phyloP scores from a whole-genome alignment of 2,888 invertebrate species.

The Tanytarsus gracilentus region DNA sequence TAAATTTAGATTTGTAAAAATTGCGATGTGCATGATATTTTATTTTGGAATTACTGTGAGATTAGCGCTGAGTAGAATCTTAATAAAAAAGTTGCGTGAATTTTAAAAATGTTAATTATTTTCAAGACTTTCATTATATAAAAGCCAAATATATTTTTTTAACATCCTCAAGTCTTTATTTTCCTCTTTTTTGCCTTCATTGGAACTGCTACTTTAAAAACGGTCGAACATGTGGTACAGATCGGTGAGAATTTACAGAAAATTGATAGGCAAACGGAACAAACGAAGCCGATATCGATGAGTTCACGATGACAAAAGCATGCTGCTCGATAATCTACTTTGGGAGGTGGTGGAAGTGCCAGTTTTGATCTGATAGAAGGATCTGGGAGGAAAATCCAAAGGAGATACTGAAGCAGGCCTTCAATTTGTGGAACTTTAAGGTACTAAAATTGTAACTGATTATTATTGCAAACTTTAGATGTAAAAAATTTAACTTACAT shows the following conservation, averaged over 20 bases:
- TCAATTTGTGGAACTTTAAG: slow-evolving; percentile 78
- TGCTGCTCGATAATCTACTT: slow-evolving; percentile 93
- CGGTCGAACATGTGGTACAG: slow-evolving; percentile 84
- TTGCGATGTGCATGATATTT: too few species aligned
- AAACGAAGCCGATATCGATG: slow-evolving; percentile 93
- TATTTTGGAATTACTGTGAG: too few species aligned
- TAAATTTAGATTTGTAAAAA: too few species aligned
- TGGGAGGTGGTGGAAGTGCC: slow-evolving; percentile 78
- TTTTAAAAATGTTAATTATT: too few species aligned
- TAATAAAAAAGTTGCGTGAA: too few species aligned
- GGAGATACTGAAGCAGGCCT: slow-evolving; percentile 52
- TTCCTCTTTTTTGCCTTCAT: slow-evolving; percentile 78
- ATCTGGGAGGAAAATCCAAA: slow-evolving; percentile 92
- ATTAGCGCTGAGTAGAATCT: too few species aligned
- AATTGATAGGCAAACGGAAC: slow-evolving; percentile 93
- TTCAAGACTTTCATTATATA: too few species aligned
- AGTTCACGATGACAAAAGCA: slow-evolving; percentile 96
- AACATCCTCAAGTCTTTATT: slow-evolving; percentile 48
- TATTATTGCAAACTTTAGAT: slow-evolving; percentile 58
- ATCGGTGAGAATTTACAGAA: slow-evolving; percentile 97
- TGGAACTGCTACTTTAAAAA: slow-evolving; percentile 81
- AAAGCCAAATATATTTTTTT: too few species aligned
- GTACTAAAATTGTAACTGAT: slow-evolving; percentile 56
- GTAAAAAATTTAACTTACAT: slow-evolving; percentile 36
- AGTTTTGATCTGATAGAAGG: slow-evolving; percentile 68